Conservation (phyloP, 2,888 invertebrate species). For the Prosapia bicincta region DNA sequence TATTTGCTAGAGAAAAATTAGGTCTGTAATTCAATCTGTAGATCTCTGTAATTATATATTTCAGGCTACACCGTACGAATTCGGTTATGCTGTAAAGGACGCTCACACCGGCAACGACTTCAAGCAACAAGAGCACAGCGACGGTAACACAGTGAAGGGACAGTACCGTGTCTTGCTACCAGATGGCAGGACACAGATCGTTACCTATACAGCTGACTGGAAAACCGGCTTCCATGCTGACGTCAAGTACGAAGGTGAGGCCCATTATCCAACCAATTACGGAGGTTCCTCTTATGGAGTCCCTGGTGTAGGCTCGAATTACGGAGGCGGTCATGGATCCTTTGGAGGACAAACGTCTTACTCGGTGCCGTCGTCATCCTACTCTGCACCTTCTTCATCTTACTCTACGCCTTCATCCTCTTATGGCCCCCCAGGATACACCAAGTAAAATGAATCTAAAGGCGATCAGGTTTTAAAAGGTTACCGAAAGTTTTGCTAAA, state of each 20-base stretch:
- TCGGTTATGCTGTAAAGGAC: constrained; percentile 69
- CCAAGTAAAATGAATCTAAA: too few relatives aligned
- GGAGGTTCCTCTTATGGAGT: constrained; percentile 25
- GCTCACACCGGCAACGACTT: constrained; percentile 68
- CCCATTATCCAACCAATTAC: constrained; percentile 56
- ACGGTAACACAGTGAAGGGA: constrained; percentile 65
- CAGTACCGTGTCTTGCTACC: constrained; percentile 75
- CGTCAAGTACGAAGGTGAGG: constrained; percentile 71
- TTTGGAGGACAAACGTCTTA: neutral
- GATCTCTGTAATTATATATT: too few relatives aligned
- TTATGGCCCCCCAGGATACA: neutral
- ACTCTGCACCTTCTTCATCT: neutral
- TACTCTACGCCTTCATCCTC: neutral
- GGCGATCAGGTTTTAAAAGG: too few relatives aligned
- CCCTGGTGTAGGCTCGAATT: neutral
- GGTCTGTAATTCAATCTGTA: too few relatives aligned
- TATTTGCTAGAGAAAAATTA: too few relatives aligned
- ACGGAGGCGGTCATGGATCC: neutral
- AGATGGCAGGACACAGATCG: constrained; percentile 81
- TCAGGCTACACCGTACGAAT: constrained; percentile 48
- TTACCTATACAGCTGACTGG: constrained; percentile 85
- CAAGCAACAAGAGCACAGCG: constrained; percentile 69
- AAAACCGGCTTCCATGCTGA: constrained; percentile 87
- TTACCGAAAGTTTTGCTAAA: neutral
- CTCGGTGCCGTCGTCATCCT: neutral